Evolutionary conservation across 2,797 vertebrate genomes (phyloP).

Genomic region (Crossoptilon crossoptilon): DNA sequence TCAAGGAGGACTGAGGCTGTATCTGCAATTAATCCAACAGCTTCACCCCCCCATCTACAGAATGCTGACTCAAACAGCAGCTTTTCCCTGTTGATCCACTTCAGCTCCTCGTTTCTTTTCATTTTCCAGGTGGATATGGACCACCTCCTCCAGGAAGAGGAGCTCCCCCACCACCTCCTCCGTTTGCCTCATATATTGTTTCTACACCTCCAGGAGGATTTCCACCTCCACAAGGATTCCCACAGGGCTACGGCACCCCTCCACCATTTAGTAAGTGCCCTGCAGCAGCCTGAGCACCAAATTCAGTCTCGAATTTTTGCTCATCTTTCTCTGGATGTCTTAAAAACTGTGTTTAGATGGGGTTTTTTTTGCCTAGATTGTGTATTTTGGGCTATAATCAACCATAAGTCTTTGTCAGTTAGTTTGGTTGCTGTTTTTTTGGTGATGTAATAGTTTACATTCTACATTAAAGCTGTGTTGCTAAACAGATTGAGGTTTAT

Average conservation of each 20-base stretch:
- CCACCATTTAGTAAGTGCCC: conserved; percentile 94
- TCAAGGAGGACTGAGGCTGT: neutral
- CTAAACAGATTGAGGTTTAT: neutral
- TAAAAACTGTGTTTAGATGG: rapidly evolving
- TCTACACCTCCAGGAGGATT: conserved; percentile 93
- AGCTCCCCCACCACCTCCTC: conserved; percentile 92
- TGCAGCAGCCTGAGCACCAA: neutral
- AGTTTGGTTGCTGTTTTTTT: neutral
- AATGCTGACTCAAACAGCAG: neutral
- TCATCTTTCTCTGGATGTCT: neutral
- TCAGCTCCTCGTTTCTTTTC: neutral
- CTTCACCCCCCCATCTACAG: conserved; percentile 31
- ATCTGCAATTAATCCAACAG: neutral
- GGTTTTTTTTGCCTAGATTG: neutral
- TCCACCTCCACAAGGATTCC: conserved; percentile 94
- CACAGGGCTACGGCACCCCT: conserved; percentile 94
- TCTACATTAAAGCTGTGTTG: neutral
- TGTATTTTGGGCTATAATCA: neutral
- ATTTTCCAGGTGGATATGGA: conserved; percentile 89
- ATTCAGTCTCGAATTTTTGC: neutral
- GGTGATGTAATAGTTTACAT: neutral
- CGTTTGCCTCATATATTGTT: conserved; percentile 96
- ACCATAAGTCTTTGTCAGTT: neutral
- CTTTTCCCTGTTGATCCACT: neutral
- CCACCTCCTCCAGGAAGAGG: conserved; percentile 91